phyloP scores from a whole-genome alignment of 2,888 invertebrate species.

The Melanostoma mellinum region DNA sequence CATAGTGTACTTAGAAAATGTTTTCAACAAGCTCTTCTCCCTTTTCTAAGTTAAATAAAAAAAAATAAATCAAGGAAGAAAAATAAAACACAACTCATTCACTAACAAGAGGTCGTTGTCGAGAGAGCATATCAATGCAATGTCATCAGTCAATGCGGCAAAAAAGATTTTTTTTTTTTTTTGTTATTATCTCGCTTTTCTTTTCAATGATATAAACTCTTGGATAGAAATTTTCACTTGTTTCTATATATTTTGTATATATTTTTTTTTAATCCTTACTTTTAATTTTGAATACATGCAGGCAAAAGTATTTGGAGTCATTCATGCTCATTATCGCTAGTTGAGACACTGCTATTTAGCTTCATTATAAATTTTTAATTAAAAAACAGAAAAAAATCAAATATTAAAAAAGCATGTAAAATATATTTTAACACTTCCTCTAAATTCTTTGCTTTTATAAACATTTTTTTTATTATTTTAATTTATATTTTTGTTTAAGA shows the following conservation, averaged over 20 bases:
- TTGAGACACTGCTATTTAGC: slow-evolving; percentile 79
- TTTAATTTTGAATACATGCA: slow-evolving; percentile 32
- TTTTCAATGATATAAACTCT: slow-evolving; percentile 44
- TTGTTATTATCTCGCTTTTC: background rate
- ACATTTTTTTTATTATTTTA: slow-evolving; percentile 1
- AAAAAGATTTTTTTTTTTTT: slow-evolving; percentile 14
- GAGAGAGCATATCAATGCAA: slow-evolving; percentile 63
- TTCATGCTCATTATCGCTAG: slow-evolving; percentile 77
- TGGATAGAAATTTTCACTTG: slow-evolving; percentile 24
- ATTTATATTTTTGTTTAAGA: slow-evolving; percentile 7
- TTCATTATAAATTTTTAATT: slow-evolving; percentile 35
- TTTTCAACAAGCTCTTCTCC: slow-evolving; percentile 21
- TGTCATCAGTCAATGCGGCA: slow-evolving; percentile 66
- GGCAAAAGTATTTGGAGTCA: slow-evolving; percentile 60
- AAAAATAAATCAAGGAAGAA: slow-evolving; percentile 2
- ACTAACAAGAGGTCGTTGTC: slow-evolving; percentile 48
- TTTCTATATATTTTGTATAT: slow-evolving; percentile 13
- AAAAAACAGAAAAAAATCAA: slow-evolving; percentile 43
- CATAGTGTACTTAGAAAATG: slow-evolving; percentile 5
- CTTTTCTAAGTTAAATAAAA: slow-evolving; percentile 3
- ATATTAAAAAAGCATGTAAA: slow-evolving; percentile 55
- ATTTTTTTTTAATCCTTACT: slow-evolving; percentile 12
- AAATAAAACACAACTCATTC: slow-evolving; percentile 5
- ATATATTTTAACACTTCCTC: slow-evolving; percentile 20
- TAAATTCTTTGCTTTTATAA: slow-evolving; percentile 35